These are phyloP conservation scores for Python bivittatus DNA, from an alignment of 2,113 vertebrate species.

Conservation along the genomic window DNA sequence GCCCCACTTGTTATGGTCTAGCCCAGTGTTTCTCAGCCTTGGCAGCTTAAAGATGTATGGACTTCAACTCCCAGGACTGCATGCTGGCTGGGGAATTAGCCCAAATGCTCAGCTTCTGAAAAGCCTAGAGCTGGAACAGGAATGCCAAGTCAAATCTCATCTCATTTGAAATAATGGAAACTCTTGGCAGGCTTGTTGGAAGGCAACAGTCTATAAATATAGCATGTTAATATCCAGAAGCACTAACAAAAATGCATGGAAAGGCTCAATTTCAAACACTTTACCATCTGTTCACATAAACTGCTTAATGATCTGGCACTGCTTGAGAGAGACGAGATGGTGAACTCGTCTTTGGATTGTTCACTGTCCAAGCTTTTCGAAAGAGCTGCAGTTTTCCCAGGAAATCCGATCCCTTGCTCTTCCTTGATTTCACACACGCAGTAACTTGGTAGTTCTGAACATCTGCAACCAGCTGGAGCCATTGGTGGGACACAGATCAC, in stretches of 20 bases:
- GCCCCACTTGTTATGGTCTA: neutral
- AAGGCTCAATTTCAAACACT: neutral
- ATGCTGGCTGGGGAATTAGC: neutral
- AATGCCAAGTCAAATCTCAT: neutral
- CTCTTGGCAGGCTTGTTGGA: neutral
- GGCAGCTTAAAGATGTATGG: neutral
- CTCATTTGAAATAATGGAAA: neutral
- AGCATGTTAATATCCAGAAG: neutral
- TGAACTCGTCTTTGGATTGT: neutral
- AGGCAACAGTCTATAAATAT: neutral
- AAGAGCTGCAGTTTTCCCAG: neutral
- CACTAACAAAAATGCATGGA: neutral
- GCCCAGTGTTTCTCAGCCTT: neutral
- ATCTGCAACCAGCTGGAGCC: neutral
- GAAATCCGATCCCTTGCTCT: constrained; percentile 9
- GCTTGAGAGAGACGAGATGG: neutral
- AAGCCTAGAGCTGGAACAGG: neutral
- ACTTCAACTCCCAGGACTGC: neutral
- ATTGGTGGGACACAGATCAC: neutral
- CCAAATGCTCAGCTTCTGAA: neutral
- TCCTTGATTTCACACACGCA: constrained; percentile 5
- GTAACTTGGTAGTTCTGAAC: neutral
- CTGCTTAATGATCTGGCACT: neutral
- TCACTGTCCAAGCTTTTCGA: constrained; percentile 4
- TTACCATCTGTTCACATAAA: neutral